These are phyloP conservation scores for Emberiza fucata DNA, from an alignment of 2,113 vertebrate genomes.

Conservation along the genomic window DNA sequence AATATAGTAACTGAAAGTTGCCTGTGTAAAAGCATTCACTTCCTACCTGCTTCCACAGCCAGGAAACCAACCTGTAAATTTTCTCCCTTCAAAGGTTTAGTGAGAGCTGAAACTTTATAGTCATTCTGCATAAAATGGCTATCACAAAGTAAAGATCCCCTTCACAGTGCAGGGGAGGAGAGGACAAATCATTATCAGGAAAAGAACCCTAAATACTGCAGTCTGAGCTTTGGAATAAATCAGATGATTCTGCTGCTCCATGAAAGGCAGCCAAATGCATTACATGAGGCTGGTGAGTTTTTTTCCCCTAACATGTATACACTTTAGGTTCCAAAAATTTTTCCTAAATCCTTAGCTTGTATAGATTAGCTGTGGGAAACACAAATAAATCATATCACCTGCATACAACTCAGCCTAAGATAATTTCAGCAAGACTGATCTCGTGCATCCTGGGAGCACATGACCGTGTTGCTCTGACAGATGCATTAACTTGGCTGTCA, in stretches of 20 bases:
- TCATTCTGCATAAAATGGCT: background rate
- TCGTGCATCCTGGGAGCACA: background rate
- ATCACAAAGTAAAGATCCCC: background rate
- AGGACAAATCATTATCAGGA: background rate
- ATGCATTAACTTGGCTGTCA: background rate
- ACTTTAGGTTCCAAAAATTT: background rate
- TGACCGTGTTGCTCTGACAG: background rate
- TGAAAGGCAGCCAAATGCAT: background rate
- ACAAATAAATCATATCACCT: background rate
- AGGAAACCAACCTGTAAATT: background rate
- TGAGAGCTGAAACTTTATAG: background rate
- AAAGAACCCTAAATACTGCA: background rate
- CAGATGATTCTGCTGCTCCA: background rate
- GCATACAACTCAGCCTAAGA: background rate
- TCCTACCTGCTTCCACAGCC: background rate
- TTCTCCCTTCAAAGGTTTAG: background rate
- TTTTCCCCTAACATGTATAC: background rate
- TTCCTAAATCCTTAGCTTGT: background rate
- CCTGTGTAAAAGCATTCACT: background rate
- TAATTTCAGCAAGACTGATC: background rate
- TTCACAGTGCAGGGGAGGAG: background rate
- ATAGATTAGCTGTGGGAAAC: background rate
- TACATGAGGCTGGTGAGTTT: background rate
- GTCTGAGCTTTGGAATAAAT: background rate
- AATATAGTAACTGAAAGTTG: background rate